These are phyloP conservation scores for Castor canadensis DNA, from an alignment of 2,113 vertebrate genomes.

Conservation along the genomic window DNA sequence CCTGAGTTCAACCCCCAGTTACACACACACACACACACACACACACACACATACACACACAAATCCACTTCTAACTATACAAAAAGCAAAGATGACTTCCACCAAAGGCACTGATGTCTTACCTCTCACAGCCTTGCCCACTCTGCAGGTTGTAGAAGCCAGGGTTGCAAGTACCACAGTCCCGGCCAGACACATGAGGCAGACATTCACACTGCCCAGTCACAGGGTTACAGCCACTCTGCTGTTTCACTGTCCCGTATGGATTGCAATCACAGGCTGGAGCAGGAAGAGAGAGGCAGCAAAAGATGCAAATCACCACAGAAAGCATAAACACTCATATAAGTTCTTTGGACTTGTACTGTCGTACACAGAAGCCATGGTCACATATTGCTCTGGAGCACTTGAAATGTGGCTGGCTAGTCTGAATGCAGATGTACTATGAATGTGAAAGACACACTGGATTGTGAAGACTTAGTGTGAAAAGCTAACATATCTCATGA, in stretches of 20 bases:
- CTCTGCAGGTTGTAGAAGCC: slow-evolving; percentile 96
- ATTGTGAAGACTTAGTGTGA: neutral
- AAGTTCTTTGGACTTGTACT: fast-evolving
- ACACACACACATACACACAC: too few species aligned
- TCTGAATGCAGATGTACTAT: neutral
- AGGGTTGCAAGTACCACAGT: slow-evolving; percentile 92
- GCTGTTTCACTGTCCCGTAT: slow-evolving; percentile 86
- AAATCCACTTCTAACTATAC: neutral
- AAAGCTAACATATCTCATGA: neutral
- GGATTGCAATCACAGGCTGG: slow-evolving; percentile 93
- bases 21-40: too few species aligned
- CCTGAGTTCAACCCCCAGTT: too few species aligned
- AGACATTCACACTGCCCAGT: slow-evolving; percentile 95
- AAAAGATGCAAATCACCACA: fast-evolving
- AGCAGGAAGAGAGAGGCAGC: neutral
- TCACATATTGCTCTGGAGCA: fast-evolving
- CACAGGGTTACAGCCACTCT: slow-evolving; percentile 89
- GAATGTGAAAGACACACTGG: neutral
- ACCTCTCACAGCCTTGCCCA: slow-evolving; percentile 93
- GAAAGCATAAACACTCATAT: fast-evolving
- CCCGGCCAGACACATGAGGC: slow-evolving; percentile 89
- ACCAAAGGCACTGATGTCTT: neutral
- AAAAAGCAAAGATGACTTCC: neutral
- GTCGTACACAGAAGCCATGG: neutral
- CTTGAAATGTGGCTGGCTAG: neutral